A percentile compares a stretch with the other conserved stretches of the same genome.
Evolutionary conservation across 1,140 invertebrate species (phyloP).

Genomic region (Calycopis cecrops): DNA sequence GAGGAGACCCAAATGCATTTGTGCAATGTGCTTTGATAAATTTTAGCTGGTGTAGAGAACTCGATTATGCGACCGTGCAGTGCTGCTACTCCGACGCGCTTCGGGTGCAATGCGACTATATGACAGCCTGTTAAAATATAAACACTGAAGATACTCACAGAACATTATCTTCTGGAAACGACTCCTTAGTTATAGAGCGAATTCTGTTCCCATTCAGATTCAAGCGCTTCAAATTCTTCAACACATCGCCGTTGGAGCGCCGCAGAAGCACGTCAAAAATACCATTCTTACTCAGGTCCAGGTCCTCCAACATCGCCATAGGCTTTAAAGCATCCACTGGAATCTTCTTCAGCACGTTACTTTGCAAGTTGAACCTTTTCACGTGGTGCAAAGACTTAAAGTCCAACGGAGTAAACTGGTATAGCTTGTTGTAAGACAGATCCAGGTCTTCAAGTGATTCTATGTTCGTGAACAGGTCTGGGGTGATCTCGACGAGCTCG

Average conservation of each 20-base stretch:
- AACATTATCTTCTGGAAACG: constrained; percentile 51
- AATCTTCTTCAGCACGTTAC: constrained; percentile 53
- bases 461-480: constrained; percentile 60
- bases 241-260: constrained; percentile 30
- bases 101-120: too few species aligned
- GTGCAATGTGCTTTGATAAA: too few species aligned
- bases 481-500: constrained; percentile 51
- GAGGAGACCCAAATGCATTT: too few species aligned
- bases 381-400: constrained; percentile 52
- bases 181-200: constrained; percentile 51
- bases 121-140: too few species aligned
- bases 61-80: too few species aligned
- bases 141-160: constrained; percentile 47
- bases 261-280: constrained; percentile 51
- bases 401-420: constrained; percentile 48
- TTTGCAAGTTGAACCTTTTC: constrained; percentile 54
- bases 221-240: constrained; percentile 49
- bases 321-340: constrained; percentile 51
- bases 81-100: too few species aligned
- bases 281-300: constrained; percentile 63
- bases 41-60: too few species aligned
- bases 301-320: constrained; percentile 47
- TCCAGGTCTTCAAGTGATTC: constrained; percentile 66
- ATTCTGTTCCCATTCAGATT: constrained; percentile 60
- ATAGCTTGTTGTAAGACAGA: constrained; percentile 73